Evolutionary conservation across 2,797 vertebrate species (phyloP).

Genomic region (Cyprinodon diabolis): DNA sequence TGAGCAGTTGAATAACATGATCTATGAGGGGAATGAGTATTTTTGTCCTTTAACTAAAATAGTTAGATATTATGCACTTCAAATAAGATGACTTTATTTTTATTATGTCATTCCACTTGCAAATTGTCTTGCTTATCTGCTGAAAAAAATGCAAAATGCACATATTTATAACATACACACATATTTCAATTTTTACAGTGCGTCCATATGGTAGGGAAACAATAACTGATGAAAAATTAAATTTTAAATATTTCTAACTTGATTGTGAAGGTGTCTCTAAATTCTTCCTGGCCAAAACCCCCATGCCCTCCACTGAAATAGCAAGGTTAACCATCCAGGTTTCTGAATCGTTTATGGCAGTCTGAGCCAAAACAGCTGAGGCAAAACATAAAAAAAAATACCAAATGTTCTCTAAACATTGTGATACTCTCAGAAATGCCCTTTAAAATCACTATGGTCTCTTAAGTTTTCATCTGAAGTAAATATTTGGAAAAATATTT

Average conservation of each 20-base stretch:
- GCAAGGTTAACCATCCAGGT: background rate
- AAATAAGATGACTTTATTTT: no score
- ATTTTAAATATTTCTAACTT: no score
- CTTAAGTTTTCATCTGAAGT: background rate
- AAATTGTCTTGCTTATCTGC: no score
- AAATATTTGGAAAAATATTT: slow-evolving; percentile 3
- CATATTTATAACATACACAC: no score
- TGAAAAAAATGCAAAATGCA: background rate
- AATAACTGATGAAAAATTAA: background rate
- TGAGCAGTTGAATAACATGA: no score
- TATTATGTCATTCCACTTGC: no score
- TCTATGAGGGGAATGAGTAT: no score
- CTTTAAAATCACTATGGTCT: background rate
- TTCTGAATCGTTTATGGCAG: background rate
- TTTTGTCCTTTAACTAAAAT: no score
- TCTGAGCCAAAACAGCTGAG: background rate
- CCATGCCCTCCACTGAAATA: background rate
- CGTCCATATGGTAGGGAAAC: no score
- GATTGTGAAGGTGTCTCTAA: background rate
- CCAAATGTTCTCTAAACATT: background rate
- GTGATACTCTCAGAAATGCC: background rate
- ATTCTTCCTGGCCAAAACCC: background rate
- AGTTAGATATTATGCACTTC: no score
- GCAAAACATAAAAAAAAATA: background rate
- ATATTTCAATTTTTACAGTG: no score